Percentiles rank a stretch among this genome's conserved stretches.
Conservation (phyloP, 2,888 invertebrate genomes). For the Macropis europaea region DNA sequence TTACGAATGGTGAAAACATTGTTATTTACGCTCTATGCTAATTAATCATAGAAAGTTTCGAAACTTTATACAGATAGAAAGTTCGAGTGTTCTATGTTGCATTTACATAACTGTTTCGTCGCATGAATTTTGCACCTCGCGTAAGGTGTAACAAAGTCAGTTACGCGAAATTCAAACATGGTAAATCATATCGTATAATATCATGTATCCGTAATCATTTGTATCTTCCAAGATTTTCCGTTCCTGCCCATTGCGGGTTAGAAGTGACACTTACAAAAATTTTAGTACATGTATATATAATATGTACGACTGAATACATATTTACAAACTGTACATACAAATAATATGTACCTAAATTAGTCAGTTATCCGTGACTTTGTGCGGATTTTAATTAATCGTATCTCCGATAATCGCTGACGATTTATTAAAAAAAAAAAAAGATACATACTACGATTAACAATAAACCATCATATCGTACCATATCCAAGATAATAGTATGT, state of each 20-base stretch:
- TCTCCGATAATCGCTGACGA: conserved; percentile 68
- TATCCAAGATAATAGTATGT: conserved; percentile 73
- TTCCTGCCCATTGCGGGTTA: background rate
- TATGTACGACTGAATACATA: conserved; percentile 40
- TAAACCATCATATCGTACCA: conserved; percentile 74
- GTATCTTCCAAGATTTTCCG: conserved; percentile 10
- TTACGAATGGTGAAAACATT: conserved; percentile 56
- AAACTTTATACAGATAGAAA: conserved; percentile 36
- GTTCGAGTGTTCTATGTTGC: conserved; percentile 25
- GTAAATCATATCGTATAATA: conserved; percentile 16
- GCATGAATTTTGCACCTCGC: conserved; percentile 1
- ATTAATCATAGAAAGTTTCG: conserved; percentile 41
- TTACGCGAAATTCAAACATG: conserved; percentile 16
- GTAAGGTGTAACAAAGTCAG: conserved; percentile 19
- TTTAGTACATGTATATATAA: no score
- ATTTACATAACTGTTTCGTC: conserved; percentile 30
- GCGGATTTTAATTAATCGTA: conserved; percentile 41
- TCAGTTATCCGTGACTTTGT: conserved; percentile 47
- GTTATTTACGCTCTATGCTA: conserved; percentile 27
- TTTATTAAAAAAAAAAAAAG: conserved; percentile 74
- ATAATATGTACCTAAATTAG: conserved; percentile 28
- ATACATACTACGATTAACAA: conserved; percentile 76
- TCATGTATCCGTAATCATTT: conserved; percentile 14
- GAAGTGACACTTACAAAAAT: conserved; percentile 19
- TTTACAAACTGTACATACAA: conserved; percentile 43